These are phyloP conservation scores for Rhagologus leucostigma DNA, from an alignment of 2,113 vertebrate species.

Conservation along the genomic window DNA sequence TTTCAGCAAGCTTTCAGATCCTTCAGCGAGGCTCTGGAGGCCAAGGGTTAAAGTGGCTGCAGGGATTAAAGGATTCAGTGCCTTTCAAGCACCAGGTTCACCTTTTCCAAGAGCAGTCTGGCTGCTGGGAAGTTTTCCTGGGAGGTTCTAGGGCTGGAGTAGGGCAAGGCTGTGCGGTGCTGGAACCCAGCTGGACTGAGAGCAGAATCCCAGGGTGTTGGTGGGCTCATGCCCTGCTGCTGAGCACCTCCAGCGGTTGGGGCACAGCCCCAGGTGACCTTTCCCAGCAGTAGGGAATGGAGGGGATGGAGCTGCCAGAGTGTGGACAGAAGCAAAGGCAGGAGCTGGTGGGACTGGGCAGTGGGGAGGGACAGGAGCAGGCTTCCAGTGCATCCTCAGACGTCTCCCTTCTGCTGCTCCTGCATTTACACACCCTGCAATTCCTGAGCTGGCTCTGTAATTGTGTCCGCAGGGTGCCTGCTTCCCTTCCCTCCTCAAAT, in stretches of 20 bases:
- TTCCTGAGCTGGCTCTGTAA: not conserved
- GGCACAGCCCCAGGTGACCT: not conserved
- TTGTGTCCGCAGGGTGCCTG: not conserved
- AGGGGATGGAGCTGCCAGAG: not conserved
- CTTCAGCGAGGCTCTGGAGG: conserved; percentile 6
- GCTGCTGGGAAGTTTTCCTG: not conserved
- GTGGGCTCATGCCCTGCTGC: rapidly evolving
- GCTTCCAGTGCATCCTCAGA: not conserved
- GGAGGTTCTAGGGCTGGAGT: not conserved
- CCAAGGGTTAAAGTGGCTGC: conserved; percentile 42
- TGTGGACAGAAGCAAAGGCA: rapidly evolving
- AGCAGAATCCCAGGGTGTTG: not conserved
- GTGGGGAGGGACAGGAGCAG: not conserved
- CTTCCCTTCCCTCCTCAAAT: not conserved
- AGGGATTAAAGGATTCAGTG: conserved; percentile 39
- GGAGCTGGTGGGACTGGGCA: not conserved
- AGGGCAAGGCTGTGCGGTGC: not conserved
- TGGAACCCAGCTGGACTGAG: not conserved
- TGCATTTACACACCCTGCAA: not conserved
- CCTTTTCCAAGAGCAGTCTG: not conserved
- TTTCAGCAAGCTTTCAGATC: conserved; percentile 30
- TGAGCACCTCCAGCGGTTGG: rapidly evolving
- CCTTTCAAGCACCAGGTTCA: not conserved
- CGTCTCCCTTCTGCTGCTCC: not conserved
- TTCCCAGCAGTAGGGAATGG: rapidly evolving